Base-by-base conservation (phyloP, 2,113 vertebrate species). In the Sylvietta virens region DNA sequence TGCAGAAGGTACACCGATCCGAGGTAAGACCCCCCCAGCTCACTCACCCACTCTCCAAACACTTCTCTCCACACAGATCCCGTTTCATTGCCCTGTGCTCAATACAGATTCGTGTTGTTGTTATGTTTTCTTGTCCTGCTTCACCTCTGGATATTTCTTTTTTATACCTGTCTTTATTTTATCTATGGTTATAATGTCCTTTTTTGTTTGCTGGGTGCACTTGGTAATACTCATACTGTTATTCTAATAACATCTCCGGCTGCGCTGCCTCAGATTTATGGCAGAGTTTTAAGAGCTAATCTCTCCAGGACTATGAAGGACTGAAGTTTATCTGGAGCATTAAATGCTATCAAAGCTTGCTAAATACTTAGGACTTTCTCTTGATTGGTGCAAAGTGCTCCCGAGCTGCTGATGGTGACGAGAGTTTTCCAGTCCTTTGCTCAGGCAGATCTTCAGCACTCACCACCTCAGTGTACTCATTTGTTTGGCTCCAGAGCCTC, bases 1-100 rank as follows among this genome's bases (percentile, higher is more conserved):
- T 99, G 97, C 99, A 99, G 99, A 99, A 99, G 98, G 98, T 98
- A 99, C 99, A 97, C 99, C 99, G 48, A 99, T 99, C 97, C 98
- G 99, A 99, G 99, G 99, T 99, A 99, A 99, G 99, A 98, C 98
- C 96, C 85, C 80, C 60, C 47, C 70, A 78, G 23, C 66, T 83
- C 89, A 71, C 95, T 94, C 64, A 64, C 94, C 85, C 80, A 97
- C 93, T 81, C 89, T 91, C 70, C 39, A 91, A 90, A 94, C 85
- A 85, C 89, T 90, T 92, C 90, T 93, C 80, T 97, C 95, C 97
- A 88, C 82, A 95, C 95, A 95, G 95, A 91, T 76, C 92, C 94
- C 20, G 64, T 94, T 90, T 27, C 78, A 88, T 96, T 97, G 73
- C 73, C 95, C 92, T 83, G 50, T 95, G 86, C 92, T 90, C 92